Conservation (phyloP, 2,113 vertebrate species). For the Aegotheles bennettii region DNA sequence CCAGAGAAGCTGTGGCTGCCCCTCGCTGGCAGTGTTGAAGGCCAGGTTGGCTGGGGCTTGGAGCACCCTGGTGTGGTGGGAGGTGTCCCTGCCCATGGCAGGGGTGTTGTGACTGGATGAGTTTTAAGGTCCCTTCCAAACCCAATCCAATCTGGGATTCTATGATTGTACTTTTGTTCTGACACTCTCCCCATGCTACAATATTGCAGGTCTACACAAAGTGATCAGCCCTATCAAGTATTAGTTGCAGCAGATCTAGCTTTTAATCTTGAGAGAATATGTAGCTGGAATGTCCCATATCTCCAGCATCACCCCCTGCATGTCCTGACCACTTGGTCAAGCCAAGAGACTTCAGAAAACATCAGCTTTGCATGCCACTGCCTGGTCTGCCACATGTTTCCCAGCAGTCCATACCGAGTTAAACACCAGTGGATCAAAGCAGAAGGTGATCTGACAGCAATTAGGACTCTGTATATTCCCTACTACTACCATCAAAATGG, state of each 20-base stretch:
- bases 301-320: background rate
- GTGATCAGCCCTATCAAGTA: background rate
- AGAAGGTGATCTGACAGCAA: background rate
- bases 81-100: too few species aligned
- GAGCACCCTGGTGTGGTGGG: too few species aligned
- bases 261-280: background rate
- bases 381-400: rapidly evolving
- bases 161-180: background rate
- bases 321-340: background rate
- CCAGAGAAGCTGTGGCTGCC: too few species aligned
- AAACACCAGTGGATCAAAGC: too few species aligned
- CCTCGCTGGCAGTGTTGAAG: too few species aligned
- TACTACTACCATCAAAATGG: background rate
- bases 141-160: too few species aligned
- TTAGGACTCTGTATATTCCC: background rate
- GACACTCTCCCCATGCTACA: background rate
- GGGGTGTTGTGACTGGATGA: too few species aligned
- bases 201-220: rapidly evolving
- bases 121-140: too few species aligned
- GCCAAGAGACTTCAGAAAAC: background rate
- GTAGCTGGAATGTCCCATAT: background rate
- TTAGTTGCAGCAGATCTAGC: background rate
- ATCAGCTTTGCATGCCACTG: rapidly evolving
- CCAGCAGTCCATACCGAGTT: background rate
- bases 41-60: too few species aligned